A percentile compares a stretch with the other conserved stretches of the same genome.
Conservation (phyloP, 2,113 vertebrate species). For the Calyptommatus sinebrachiatus region DNA sequence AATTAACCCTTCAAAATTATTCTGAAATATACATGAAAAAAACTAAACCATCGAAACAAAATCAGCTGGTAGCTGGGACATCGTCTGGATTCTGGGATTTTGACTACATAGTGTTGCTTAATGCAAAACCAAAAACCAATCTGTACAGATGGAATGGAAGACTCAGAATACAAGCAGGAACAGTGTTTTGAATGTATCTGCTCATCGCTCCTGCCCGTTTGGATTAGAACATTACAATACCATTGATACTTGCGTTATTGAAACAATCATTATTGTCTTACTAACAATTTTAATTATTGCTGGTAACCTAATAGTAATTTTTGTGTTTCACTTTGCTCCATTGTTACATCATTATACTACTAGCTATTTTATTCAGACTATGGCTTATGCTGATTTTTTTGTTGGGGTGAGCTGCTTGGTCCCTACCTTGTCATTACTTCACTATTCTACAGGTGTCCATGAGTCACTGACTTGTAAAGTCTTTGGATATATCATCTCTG, state of each 20-base stretch:
- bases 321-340: constrained; percentile 96
- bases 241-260: constrained; percentile 89
- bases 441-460: constrained; percentile 89
- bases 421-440: constrained; percentile 92
- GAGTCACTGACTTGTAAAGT: constrained; percentile 94
- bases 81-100: constrained; percentile 51
- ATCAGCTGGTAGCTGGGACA: constrained; percentile 61
- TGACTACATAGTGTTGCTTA: constrained; percentile 50
- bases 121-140: constrained; percentile 90
- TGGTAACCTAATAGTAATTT: constrained; percentile 95
- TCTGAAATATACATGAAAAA: constrained; percentile 57
- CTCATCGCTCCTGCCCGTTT: constrained; percentile 90
- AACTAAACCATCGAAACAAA: constrained; percentile 63
- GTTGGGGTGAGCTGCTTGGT: constrained; percentile 97
- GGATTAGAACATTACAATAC: constrained; percentile 87
- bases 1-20: constrained; percentile 61
- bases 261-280: constrained; percentile 91
- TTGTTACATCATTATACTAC: constrained; percentile 96
- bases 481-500: constrained; percentile 97
- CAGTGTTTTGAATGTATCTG: constrained; percentile 73
- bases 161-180: constrained; percentile 79
- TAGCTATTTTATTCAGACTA: constrained; percentile 98
- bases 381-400: constrained; percentile 96
- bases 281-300: constrained; percentile 94
- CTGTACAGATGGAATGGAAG: constrained; percentile 76